Conservation (phyloP, 2,888 invertebrate genomes). For the Drosophila vallismaia region DNA sequence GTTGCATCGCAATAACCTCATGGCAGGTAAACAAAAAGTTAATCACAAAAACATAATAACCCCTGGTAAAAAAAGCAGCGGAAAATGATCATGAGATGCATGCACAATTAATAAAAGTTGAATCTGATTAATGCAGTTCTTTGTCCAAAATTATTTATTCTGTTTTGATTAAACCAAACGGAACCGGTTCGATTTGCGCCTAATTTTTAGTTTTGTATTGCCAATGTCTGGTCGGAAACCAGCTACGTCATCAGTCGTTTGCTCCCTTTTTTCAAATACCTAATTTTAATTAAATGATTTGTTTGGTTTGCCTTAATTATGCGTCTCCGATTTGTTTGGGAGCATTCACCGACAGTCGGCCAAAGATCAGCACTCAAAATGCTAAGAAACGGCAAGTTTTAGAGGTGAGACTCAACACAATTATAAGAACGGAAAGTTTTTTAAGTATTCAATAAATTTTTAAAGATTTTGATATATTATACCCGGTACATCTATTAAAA, state of each 20-base stretch:
- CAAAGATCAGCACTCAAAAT: conserved; percentile 8
- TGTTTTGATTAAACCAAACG: conserved; percentile 43
- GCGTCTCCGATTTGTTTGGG: conserved; percentile 38
- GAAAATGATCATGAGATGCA: conserved; percentile 10
- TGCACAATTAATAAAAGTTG: conserved; percentile 10
- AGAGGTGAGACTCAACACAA: conserved; percentile 5
- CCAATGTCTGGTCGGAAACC: conserved; percentile 3
- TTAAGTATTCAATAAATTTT: background rate
- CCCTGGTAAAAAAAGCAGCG: background rate
- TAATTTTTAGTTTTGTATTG: conserved; percentile 17
- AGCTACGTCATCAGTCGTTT: conserved; percentile 22
- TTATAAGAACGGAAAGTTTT: background rate
- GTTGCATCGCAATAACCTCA: conserved; percentile 25
- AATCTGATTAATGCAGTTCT: conserved; percentile 41
- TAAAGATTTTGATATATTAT: background rate
- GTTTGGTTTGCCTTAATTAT: conserved; percentile 46
- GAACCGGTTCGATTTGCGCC: conserved; percentile 53
- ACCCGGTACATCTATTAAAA: background rate
- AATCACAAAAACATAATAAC: background rate
- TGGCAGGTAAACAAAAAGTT: conserved; percentile 4
- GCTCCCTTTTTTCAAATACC: conserved; percentile 18
- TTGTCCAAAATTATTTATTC: conserved; percentile 26
- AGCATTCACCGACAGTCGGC: conserved; percentile 29
- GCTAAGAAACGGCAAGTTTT: background rate
- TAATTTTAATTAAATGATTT: conserved; percentile 27